Percentiles rank a stretch among this genome's conserved stretches.
Conservation (phyloP, 2,888 invertebrate species). For the Cataglyphis albicans region DNA sequence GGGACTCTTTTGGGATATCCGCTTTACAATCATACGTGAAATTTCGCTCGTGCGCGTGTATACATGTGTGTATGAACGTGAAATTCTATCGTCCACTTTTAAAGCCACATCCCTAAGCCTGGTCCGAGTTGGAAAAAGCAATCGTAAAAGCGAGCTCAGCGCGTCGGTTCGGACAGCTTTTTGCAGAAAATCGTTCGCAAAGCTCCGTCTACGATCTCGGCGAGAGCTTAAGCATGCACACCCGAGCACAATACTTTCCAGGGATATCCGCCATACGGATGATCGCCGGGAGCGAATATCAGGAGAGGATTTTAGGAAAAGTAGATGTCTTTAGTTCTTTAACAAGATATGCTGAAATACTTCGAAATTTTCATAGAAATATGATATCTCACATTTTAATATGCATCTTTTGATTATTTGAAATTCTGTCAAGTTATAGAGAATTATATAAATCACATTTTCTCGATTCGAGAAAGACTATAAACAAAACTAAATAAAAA, state of each 20-base stretch:
- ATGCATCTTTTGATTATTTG: not conserved
- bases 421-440: not conserved
- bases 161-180: slow-evolving; percentile 64
- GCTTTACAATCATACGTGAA: slow-evolving; percentile 14
- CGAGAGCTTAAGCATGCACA: slow-evolving; percentile 60
- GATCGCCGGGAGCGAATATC: slow-evolving; percentile 43
- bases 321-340: not conserved
- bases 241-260: slow-evolving; percentile 40
- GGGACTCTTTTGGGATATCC: slow-evolving; percentile 32
- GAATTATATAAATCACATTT: not conserved
- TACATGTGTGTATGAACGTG: slow-evolving; percentile 33
- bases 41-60: not conserved
- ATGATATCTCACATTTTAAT: not conserved
- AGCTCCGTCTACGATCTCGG: slow-evolving; percentile 51
- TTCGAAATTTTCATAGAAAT: not conserved
- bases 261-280: slow-evolving; percentile 54
- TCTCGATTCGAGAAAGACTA: not conserved
- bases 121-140: slow-evolving; percentile 64
- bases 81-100: slow-evolving; percentile 67
- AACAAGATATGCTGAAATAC: not conserved
- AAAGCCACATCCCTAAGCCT: slow-evolving; percentile 60
- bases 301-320: slow-evolving; percentile 13
- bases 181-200: slow-evolving; percentile 64
- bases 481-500: not conserved
- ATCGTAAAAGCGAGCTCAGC: slow-evolving; percentile 71